Conservation (phyloP, 2,113 vertebrate genomes). For the Atractosteus spatula region DNA sequence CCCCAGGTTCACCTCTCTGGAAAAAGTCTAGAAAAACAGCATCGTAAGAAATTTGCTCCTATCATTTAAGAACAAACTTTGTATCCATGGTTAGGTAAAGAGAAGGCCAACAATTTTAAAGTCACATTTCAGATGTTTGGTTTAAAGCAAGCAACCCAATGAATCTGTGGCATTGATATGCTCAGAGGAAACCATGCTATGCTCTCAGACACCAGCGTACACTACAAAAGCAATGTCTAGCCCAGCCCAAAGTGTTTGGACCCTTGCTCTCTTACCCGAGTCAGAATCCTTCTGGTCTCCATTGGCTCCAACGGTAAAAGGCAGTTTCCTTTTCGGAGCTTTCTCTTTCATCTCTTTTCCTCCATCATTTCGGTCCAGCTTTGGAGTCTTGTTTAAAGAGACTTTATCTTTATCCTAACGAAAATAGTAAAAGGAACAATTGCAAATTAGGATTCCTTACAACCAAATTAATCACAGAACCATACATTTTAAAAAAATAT, state of each 20-base stretch:
- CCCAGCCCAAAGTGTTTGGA: too few relatives aligned
- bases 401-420: conserved; percentile 96
- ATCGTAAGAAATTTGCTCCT: too few relatives aligned
- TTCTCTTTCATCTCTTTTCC: conserved; percentile 98
- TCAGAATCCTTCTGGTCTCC: conserved; percentile 99
- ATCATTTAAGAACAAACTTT: too few relatives aligned
- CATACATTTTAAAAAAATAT: neutral
- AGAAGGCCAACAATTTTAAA: too few relatives aligned
- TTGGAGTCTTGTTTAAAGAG: conserved; percentile 97
- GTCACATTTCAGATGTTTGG: too few relatives aligned
- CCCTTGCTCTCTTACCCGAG: conserved; percentile 71
- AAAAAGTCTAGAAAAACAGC: too few relatives aligned
- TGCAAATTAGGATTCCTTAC: neutral
- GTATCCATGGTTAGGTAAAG: too few relatives aligned
- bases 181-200: too few relatives aligned
- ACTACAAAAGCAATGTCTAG: too few relatives aligned
- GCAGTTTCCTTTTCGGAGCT: conserved; percentile 91
- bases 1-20: too few relatives aligned
- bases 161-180: too few relatives aligned
- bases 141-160: too few relatives aligned
- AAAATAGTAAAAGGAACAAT: conserved; percentile 30
- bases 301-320: conserved; percentile 96
- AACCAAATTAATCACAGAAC: neutral
- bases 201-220: neutral
- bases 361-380: conserved; percentile 94